Conservation (phyloP, 2,113 vertebrate species). For the Dasyurus viverrinus region DNA sequence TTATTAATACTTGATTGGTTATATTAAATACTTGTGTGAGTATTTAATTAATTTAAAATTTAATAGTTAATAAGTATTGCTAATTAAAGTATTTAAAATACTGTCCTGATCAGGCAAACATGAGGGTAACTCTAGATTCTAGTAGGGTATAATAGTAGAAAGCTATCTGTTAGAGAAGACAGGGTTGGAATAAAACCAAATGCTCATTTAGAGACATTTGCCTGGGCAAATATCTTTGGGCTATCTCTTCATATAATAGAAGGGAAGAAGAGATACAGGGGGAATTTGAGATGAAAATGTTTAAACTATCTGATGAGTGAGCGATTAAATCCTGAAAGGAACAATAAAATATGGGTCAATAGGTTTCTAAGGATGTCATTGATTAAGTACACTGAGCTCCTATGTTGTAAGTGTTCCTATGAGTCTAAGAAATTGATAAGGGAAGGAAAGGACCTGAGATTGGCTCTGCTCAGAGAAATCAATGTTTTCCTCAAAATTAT, state of each 20-base stretch:
- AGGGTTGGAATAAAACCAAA: not conserved
- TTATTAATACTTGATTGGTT: not conserved
- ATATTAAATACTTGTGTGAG: not conserved
- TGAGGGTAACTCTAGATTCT: not conserved
- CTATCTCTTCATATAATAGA: not conserved
- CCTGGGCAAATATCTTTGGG: no score
- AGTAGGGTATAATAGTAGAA: not conserved
- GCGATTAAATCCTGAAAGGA: not conserved
- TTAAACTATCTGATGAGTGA: not conserved
- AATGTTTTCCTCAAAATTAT: not conserved
- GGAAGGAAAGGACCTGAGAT: not conserved
- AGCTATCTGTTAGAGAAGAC: not conserved
- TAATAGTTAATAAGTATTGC: not conserved
- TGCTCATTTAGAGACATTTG: not conserved
- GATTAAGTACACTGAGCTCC: not conserved
- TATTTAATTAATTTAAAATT: not conserved
- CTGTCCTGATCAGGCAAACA: not conserved
- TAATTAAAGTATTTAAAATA: not conserved
- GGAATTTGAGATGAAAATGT: not conserved
- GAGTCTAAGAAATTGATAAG: not conserved
- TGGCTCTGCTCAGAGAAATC: not conserved
- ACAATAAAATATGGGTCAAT: not conserved
- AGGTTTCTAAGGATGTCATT: not conserved
- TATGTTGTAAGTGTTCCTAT: not conserved
- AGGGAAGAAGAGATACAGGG: not conserved